These are phyloP conservation scores for Ceratina japonica DNA, from an alignment of 1,140 invertebrate genomes.

Conservation along the genomic window DNA sequence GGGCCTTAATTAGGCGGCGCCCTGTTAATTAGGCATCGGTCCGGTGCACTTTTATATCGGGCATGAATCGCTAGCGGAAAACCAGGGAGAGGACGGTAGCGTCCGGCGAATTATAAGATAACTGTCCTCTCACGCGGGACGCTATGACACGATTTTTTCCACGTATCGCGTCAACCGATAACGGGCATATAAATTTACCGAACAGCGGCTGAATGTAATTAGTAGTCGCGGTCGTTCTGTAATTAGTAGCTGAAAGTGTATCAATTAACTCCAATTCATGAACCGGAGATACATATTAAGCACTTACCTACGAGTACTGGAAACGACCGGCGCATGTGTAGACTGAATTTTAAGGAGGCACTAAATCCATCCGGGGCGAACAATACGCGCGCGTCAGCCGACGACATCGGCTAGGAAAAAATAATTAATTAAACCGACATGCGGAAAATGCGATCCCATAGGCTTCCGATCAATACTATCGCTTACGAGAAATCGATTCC, in stretches of 20 bases:
- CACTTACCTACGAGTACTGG: not conserved
- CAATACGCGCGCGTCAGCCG: slow-evolving; percentile 12
- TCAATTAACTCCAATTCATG: slow-evolving; percentile 11
- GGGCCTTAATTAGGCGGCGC: slow-evolving; percentile 49
- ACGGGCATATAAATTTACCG: slow-evolving; percentile 14
- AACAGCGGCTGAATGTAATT: not conserved
- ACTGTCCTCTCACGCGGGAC: not conserved
- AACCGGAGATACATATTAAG: not conserved
- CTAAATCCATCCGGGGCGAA: slow-evolving; percentile 14
- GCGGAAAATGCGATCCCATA: not conserved
- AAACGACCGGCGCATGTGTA: not conserved
- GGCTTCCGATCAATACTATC: slow-evolving; percentile 39
- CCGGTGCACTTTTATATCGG: slow-evolving; percentile 14
- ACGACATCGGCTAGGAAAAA: not conserved
- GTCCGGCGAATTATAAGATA: slow-evolving; percentile 23
- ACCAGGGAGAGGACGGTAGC: not conserved
- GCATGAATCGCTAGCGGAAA: slow-evolving; percentile 32
- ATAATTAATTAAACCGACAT: slow-evolving; percentile 35
- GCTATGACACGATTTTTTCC: slow-evolving; percentile 3
- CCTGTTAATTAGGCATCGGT: slow-evolving; percentile 51
- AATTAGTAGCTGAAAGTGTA: slow-evolving; percentile 10
- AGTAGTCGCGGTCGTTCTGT: not conserved
- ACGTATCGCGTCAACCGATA: slow-evolving; percentile 7
- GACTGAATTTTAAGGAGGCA: slow-evolving; percentile 3
- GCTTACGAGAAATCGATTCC: slow-evolving; percentile 47